These are phyloP conservation scores for Pseudorhombus dupliciocellatus DNA, from an alignment of 2,113 vertebrate species.

Conservation along the genomic window DNA sequence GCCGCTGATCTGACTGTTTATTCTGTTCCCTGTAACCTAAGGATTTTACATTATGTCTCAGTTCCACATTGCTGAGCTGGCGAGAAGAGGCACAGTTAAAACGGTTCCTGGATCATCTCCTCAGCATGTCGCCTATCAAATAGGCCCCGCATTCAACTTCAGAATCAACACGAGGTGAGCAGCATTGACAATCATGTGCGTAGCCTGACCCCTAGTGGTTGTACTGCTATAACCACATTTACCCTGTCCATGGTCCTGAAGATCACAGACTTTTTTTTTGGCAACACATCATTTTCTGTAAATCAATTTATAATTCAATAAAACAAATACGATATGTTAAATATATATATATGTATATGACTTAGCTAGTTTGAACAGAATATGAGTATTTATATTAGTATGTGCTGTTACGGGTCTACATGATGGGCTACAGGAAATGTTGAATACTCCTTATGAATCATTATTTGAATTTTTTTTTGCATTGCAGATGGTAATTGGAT, in stretches of 20 bases:
- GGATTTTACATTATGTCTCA: conserved; percentile 92
- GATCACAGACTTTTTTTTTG: neutral
- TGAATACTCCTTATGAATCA: neutral
- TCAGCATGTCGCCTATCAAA: conserved; percentile 84
- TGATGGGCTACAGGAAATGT: too few relatives aligned
- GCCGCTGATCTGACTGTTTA: neutral
- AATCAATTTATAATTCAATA: neutral
- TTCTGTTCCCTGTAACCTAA: conserved; percentile 59
- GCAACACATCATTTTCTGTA: neutral
- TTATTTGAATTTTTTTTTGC: neutral
- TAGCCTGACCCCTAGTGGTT: conserved; percentile 71
- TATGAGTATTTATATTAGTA: neutral
- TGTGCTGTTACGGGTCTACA: too few relatives aligned
- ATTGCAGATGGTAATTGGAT: neutral
- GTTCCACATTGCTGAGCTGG: conserved; percentile 89
- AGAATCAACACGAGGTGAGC: conserved; percentile 88
- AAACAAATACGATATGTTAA: neutral
- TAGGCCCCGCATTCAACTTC: conserved; percentile 87
- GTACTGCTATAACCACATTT: conserved; percentile 45
- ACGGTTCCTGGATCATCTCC: conserved; percentile 84
- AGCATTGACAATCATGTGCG: neutral
- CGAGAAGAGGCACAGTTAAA: conserved; percentile 84
- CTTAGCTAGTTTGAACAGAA: neutral
- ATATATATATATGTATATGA: neutral
- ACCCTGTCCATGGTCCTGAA: conserved; percentile 86